Conservation (phyloP, 2,113 vertebrate genomes). For the Dicaeum eximium region DNA sequence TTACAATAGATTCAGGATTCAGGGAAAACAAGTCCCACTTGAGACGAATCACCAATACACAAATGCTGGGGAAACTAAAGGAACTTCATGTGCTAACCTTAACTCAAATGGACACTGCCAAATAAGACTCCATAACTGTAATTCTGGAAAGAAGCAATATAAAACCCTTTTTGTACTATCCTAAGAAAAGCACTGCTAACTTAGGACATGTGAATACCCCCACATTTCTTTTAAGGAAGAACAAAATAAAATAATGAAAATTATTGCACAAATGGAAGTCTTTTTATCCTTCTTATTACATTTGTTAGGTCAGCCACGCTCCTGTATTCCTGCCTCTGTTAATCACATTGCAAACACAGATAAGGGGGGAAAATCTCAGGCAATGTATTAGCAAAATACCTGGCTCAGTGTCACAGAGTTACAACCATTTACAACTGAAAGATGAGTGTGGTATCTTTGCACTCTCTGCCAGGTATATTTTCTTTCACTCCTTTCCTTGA, state of each 20-base stretch:
- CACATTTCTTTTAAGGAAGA: background rate
- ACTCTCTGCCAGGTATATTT: background rate
- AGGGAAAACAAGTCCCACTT: background rate
- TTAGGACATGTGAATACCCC: background rate
- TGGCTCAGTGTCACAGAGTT: background rate
- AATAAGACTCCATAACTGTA: background rate
- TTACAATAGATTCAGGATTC: background rate
- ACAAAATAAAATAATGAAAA: background rate
- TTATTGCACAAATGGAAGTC: background rate
- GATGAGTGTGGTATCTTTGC: background rate
- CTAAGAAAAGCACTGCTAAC: background rate
- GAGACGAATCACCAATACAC: background rate
- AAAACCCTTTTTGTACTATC: background rate
- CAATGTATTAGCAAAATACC: background rate
- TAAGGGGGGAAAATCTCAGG: background rate
- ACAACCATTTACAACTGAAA: background rate
- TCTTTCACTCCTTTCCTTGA: background rate
- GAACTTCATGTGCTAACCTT: background rate
- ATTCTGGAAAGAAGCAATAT: background rate
- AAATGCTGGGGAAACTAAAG: background rate
- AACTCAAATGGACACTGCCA: background rate
- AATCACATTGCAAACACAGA: background rate
- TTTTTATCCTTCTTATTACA: background rate
- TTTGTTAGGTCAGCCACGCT: background rate
- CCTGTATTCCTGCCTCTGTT: background rate